Evolutionary conservation across 2,797 vertebrate genomes (phyloP).

Genomic region (Notolepis coatsorum): DNA sequence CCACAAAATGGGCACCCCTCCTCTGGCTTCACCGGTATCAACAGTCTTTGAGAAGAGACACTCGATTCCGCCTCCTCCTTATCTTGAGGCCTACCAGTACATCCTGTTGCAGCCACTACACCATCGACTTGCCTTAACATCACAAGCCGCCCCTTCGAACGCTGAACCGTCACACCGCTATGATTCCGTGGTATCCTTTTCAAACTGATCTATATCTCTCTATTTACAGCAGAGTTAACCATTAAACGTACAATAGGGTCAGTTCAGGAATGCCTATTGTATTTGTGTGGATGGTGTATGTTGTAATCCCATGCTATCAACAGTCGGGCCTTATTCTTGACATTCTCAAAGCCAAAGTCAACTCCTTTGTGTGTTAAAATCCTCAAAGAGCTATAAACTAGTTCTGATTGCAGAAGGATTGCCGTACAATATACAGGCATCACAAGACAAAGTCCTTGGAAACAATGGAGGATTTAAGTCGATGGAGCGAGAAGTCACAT

Average conservation of each 20-base stretch:
- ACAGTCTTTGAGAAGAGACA: background rate
- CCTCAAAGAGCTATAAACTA: constrained; percentile 16
- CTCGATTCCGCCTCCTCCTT: background rate
- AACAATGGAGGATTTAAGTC: constrained; percentile 19
- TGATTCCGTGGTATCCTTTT: background rate
- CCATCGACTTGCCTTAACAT: constrained; percentile 20
- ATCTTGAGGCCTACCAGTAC: background rate
- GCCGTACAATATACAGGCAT: background rate
- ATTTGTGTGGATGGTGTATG: constrained; percentile 28
- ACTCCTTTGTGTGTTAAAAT: constrained; percentile 58
- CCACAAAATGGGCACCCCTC: background rate
- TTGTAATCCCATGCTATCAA: constrained; percentile 34
- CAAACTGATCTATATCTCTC: constrained; percentile 8
- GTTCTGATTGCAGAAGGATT: constrained; percentile 23
- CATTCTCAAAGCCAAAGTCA: constrained; percentile 51
- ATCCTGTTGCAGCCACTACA: background rate
- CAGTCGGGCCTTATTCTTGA: constrained; percentile 6
- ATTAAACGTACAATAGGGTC: constrained; percentile 21
- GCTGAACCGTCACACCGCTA: background rate
- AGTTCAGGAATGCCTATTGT: constrained; percentile 45
- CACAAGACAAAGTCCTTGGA: constrained; percentile 9
- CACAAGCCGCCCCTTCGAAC: background rate
- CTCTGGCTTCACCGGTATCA: background rate
- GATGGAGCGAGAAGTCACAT: constrained; percentile 4
- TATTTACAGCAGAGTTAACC: constrained; percentile 47